phyloP scores from a whole-genome alignment of 2,888 invertebrate genomes.

The Drosophila pseudotakahashii region DNA sequence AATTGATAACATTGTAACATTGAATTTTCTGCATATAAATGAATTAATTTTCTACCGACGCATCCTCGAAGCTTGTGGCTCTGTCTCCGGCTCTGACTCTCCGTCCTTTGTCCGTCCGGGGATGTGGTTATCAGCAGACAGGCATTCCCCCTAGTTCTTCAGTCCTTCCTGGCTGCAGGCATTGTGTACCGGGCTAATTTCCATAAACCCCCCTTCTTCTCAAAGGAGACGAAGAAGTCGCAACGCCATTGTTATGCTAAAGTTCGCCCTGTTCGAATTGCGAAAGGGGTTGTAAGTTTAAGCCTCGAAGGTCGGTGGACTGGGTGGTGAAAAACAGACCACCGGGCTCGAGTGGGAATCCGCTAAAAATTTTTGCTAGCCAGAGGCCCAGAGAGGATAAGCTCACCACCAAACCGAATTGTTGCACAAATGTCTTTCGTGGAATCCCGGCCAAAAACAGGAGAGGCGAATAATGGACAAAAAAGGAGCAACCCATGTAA shows the following conservation, averaged over 20 bases:
- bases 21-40: constrained; percentile 82
- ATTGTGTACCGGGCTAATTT: constrained; percentile 73
- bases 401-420: constrained; percentile 79
- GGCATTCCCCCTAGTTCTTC: constrained; percentile 17
- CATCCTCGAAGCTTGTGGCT: constrained; percentile 9
- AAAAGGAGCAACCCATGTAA: constrained; percentile 74
- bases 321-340: constrained; percentile 40
- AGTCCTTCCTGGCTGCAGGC: constrained; percentile 51
- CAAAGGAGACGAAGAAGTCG: constrained; percentile 59
- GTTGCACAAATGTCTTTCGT: constrained; percentile 62
- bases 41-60: constrained; percentile 78
- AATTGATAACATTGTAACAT: constrained; percentile 80
- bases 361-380: constrained; percentile 57
- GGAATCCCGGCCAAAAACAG: constrained; percentile 15
- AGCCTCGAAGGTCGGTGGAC: background rate
- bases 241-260: constrained; percentile 81
- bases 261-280: constrained; percentile 21
- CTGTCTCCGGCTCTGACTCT: constrained; percentile 19
- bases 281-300: constrained; percentile 62
- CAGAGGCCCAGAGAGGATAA: constrained; percentile 57
- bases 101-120: constrained; percentile 7
- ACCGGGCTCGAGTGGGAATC: constrained; percentile 63
- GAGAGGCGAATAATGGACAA: constrained; percentile 21
- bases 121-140: constrained; percentile 21
- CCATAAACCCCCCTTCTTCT: constrained; percentile 65